Conservation (phyloP, 2,888 invertebrate genomes). For the Uropetala carovei region DNA sequence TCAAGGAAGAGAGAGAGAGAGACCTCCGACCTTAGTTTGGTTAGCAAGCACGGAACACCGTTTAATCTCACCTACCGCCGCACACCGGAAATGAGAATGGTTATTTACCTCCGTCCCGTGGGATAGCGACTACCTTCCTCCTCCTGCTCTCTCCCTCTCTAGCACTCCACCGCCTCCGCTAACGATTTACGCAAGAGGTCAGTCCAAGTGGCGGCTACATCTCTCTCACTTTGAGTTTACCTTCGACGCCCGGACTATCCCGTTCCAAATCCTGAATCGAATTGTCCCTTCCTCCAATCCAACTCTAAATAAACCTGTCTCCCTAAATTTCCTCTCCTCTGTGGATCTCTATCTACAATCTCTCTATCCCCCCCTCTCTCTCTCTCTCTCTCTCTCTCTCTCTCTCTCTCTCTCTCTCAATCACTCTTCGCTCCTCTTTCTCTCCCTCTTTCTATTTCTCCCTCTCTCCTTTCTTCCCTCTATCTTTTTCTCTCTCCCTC, state of each 20-base stretch:
- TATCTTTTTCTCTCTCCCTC: no score
- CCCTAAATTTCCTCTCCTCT: no score
- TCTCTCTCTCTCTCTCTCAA: no score
- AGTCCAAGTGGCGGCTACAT: neutral
- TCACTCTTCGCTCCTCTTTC: no score
- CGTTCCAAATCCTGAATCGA: no score
- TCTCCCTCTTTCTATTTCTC: no score
- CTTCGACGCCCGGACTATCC: conserved; percentile 5
- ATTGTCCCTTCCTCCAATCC: no score
- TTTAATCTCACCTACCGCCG: conserved; percentile 33
- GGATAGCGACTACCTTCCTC: neutral
- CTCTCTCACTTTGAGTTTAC: conserved; percentile 1
- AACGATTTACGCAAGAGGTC: conserved; percentile 41
- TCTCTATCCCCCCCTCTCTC: no score
- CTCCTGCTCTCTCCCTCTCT: neutral
- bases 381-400: no score
- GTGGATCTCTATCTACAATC: no score
- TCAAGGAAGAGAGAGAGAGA: neutral
- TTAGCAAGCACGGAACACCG: conserved; percentile 31
- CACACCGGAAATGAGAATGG: conserved; percentile 33
- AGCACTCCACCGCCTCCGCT: neutral
- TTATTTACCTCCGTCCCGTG: conserved; percentile 30
- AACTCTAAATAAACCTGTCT: no score
- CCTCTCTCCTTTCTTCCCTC: no score
- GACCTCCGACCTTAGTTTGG: conserved; percentile 12